These are phyloP conservation scores for Protosalanx chinensis DNA, from an alignment of 2,797 vertebrate genomes.

Conservation along the genomic window DNA sequence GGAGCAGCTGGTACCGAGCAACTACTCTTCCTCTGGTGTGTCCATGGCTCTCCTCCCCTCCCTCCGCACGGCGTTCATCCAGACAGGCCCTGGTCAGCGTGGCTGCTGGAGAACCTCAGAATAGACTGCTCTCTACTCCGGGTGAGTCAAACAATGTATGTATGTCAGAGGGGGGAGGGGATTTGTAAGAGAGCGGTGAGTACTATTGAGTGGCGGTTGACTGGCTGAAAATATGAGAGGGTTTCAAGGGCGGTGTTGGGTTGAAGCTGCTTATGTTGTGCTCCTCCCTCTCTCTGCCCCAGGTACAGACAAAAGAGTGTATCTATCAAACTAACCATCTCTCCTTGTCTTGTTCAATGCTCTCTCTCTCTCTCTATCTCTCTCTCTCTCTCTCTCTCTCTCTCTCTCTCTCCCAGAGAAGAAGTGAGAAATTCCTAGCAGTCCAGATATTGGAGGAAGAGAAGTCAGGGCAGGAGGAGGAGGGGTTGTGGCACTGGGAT, in stretches of 20 bases:
- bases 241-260: no score
- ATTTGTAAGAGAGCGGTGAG: no score
- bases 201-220: no score
- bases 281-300: no score
- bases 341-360: not conserved
- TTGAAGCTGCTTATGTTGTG: no score
- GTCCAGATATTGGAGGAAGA: constrained; percentile 43
- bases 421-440: constrained; percentile 55
- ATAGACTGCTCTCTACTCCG: not conserved
- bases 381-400: not conserved
- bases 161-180: not conserved
- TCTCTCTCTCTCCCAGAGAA: constrained; percentile 29
- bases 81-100: not conserved
- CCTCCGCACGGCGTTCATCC: not conserved
- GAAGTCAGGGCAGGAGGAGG: constrained; percentile 29
- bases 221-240: no score
- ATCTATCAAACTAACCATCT: no score
- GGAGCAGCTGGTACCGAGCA: constrained; percentile 13
- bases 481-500: constrained; percentile 2
- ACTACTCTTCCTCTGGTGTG: not conserved
- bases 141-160: not conserved
- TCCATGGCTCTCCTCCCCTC: not conserved
- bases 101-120: not conserved
- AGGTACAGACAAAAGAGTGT: no score
- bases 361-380: not conserved